These are phyloP conservation scores for Caenorhabditis sp. DNA, from an alignment of 2,888 invertebrate species.

Conservation along the genomic window DNA sequence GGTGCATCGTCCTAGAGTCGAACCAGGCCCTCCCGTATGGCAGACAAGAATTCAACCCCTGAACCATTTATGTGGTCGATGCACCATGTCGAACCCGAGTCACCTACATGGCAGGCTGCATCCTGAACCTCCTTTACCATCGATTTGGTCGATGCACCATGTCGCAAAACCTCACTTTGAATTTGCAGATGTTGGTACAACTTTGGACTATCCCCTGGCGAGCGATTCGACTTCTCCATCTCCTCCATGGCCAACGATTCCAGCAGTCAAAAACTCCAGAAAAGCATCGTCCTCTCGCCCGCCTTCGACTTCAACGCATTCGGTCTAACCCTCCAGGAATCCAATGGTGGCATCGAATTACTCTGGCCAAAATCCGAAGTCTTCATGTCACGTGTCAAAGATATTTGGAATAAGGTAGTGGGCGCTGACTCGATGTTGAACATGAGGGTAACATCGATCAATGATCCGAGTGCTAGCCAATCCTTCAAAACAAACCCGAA, in stretches of 20 bases:
- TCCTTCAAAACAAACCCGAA: constrained; percentile 49
- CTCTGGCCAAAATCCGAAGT: constrained; percentile 67
- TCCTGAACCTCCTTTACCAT: too few species aligned
- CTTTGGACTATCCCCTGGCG: constrained; percentile 51
- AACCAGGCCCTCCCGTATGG: too few species aligned
- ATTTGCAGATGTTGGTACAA: constrained; percentile 53
- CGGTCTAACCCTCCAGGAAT: constrained; percentile 62
- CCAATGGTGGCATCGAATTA: constrained; percentile 57
- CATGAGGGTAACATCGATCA: constrained; percentile 54
- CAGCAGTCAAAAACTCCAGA: constrained; percentile 60
- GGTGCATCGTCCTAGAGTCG: too few species aligned
- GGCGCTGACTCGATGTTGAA: constrained; percentile 63
- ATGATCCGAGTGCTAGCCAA: constrained; percentile 17
- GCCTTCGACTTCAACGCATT: constrained; percentile 68
- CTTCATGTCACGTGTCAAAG: constrained; percentile 55
- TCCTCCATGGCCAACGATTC: constrained; percentile 32
- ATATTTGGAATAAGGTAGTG: constrained; percentile 67
- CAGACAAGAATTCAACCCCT: too few species aligned
- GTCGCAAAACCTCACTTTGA: constrained; percentile 5
- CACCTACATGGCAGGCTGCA: too few species aligned
- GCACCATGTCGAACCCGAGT: too few species aligned
- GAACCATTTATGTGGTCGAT: too few species aligned
- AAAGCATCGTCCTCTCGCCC: constrained; percentile 65
- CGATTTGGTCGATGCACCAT: too few species aligned
- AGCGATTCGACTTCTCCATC: constrained; percentile 54